phyloP scores from a whole-genome alignment of 2,888 invertebrate species.

The Pheosia gnoma region DNA sequence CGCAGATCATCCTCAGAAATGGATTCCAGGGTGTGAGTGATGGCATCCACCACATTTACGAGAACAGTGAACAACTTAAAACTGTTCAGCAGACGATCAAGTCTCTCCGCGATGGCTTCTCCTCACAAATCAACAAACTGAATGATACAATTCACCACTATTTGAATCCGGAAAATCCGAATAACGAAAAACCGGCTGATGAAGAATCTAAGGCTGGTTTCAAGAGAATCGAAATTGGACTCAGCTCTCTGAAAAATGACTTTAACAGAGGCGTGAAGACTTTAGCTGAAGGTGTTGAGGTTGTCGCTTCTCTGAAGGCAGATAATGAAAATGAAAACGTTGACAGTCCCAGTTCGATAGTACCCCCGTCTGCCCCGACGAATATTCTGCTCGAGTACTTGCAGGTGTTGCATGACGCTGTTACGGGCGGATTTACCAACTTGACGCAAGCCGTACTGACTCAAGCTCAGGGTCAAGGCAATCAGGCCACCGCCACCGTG shows the following conservation, averaged over 20 bases:
- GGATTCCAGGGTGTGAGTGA: slow-evolving; percentile 57
- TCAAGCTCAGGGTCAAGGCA: slow-evolving; percentile 7
- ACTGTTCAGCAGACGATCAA: slow-evolving; percentile 57
- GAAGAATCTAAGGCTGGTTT: slow-evolving; percentile 42
- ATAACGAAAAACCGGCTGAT: slow-evolving; percentile 20
- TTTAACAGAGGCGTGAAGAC: slow-evolving; percentile 60
- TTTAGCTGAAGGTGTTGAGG: slow-evolving; percentile 58
- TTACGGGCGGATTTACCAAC: slow-evolving; percentile 36
- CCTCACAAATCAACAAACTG: slow-evolving; percentile 58
- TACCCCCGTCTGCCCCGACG: slow-evolving; percentile 9
- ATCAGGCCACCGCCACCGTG: background rate
- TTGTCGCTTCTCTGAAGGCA: slow-evolving; percentile 53
- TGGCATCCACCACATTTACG: slow-evolving; percentile 57
- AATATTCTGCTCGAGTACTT: background rate
- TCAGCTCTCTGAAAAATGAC: slow-evolving; percentile 56
- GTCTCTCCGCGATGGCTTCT: slow-evolving; percentile 56
- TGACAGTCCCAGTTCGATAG: slow-evolving; percentile 9
- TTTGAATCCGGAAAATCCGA: slow-evolving; percentile 40
- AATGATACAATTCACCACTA: slow-evolving; percentile 57
- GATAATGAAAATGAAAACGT: slow-evolving; percentile 40
- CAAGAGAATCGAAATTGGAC: slow-evolving; percentile 43
- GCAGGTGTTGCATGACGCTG: slow-evolving; percentile 29
- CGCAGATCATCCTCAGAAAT: slow-evolving; percentile 48
- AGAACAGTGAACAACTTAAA: slow-evolving; percentile 55
- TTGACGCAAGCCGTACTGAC: slow-evolving; percentile 16